Base-by-base conservation (phyloP, 2,113 vertebrate species). In the Jaculus jaculus region DNA sequence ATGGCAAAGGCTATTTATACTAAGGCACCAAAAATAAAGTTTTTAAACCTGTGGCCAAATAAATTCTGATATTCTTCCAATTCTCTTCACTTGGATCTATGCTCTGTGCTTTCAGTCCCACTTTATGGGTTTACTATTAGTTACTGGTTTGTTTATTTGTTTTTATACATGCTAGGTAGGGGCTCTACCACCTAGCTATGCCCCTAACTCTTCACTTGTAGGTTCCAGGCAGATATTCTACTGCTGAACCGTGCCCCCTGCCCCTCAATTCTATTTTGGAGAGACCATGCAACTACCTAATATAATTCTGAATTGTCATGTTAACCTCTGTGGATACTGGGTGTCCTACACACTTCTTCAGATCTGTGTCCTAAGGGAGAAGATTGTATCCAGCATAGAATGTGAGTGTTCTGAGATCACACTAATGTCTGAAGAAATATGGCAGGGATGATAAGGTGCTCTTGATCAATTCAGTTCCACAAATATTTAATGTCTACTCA, bases 21-120 rank as follows among this genome's bases (percentile, higher is more conserved):
- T 69, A 92, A 88, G 39, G 68, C 83, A 89, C 80, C 77, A 79
- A 74, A 82, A 87, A 61, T 54, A 74, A 68, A n/a, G 34, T 83
- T 42, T 73, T 66, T 39, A 68, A 83, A 77, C 54, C 47, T 58
- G 10, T 63, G 23, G 15, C 65, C 66, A 61, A 2, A 75, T 84
- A 11, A 63, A 26, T 20, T 66, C 32, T 84, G n/a, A 94, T 23
- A 80, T 26, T 78, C 8, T 89, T 74, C 34, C 24, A 80, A 6
- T 75, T 5, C 54, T 82, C 30, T 58, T 92, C 2, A 42, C 37
- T 83, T 82, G 24, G 13, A 58, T 72, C 21, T 54, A 16, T 8
- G 28, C 51, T n/a, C 47, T 32, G 84, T 1, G 28, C 20, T 61
- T 24, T 79, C 26, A 86, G 7, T 51, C 23, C 81, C 69, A 30